Conservation (phyloP, 2,113 vertebrate genomes). For the Semnornis frantzii region DNA sequence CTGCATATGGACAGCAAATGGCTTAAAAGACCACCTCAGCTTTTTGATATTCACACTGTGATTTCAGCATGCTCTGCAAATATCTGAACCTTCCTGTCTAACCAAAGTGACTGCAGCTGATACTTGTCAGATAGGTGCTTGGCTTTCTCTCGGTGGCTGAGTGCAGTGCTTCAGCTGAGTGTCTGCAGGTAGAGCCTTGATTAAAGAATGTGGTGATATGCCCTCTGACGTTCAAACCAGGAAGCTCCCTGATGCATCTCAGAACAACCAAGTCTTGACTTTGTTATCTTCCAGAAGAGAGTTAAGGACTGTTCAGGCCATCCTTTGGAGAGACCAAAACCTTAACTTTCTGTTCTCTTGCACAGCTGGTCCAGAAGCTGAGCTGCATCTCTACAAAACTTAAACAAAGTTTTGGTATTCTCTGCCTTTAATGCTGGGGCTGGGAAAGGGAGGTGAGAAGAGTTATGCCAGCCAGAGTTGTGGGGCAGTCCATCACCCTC, state of each 20-base stretch:
- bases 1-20: slow-evolving; percentile 42
- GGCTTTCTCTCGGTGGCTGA: not conserved
- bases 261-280: not conserved
- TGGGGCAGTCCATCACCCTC: not conserved
- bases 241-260: not conserved
- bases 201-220: not conserved
- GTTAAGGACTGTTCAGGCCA: not conserved
- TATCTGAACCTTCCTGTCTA: not conserved
- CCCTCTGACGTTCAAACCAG: not conserved
- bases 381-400: not conserved
- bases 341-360: not conserved
- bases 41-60: slow-evolving; percentile 18
- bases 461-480: not conserved
- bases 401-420: not conserved
- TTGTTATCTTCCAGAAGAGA: not conserved
- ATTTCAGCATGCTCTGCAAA: not conserved
- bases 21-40: slow-evolving; percentile 20
- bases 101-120: not conserved
- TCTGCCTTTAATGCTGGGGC: not conserved
- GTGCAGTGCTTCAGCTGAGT: not conserved
- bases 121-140: not conserved
- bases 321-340: not conserved
- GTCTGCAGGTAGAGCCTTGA: not conserved
- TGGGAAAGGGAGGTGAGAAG: not conserved
- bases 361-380: not conserved